Conservation (phyloP, 2,113 vertebrate species). For the Onychostruthus taczanowskii region DNA sequence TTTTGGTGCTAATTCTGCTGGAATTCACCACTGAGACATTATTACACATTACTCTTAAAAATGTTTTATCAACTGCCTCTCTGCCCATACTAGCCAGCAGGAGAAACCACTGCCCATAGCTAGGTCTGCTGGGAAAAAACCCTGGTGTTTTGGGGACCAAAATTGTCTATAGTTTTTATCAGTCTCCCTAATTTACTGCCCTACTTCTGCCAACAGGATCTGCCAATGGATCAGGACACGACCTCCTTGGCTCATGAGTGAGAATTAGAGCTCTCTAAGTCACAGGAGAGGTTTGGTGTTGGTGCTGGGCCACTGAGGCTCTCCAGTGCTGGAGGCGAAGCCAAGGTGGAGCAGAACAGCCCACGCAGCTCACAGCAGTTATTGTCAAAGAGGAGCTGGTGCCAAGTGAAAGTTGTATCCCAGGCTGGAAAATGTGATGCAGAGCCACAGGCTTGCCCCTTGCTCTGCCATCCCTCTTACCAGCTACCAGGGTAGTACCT, state of each 20-base stretch:
- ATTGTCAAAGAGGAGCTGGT: background rate
- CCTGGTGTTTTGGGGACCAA: background rate
- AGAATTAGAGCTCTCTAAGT: background rate
- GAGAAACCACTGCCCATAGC: background rate
- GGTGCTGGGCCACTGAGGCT: background rate
- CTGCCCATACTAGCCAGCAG: background rate
- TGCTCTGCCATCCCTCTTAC: background rate
- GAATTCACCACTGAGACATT: background rate
- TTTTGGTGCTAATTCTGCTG: background rate
- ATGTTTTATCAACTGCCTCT: background rate
- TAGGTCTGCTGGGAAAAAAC: background rate
- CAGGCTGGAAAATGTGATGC: background rate
- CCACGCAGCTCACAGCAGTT: background rate
- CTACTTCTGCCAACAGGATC: background rate
- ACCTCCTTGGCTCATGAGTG: background rate
- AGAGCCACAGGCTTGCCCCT: background rate
- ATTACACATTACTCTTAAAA: background rate
- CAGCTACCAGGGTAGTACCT: background rate
- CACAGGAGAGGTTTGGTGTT: background rate
- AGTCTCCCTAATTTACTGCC: background rate
- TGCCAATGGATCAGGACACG: background rate
- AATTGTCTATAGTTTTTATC: background rate
- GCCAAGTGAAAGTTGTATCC: background rate
- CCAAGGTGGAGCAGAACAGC: background rate
- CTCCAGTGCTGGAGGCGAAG: background rate